Conservation (phyloP, 2,888 invertebrate species). For the Bhutanitis thaidina region DNA sequence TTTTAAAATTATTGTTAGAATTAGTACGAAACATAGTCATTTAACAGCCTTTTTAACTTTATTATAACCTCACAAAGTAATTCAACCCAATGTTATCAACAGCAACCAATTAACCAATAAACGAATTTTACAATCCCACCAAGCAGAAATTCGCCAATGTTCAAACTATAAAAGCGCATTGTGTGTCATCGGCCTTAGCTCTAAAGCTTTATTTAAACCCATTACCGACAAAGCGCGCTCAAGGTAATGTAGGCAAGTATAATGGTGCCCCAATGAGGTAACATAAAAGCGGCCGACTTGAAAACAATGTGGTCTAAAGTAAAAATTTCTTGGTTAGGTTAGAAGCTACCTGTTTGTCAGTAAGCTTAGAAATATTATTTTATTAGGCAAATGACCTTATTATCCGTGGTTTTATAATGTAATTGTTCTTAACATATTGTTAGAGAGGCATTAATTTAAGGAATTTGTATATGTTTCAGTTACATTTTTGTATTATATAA, state of each 20-base stretch:
- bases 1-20: too few species aligned
- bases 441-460: too few species aligned
- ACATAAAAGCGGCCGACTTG: slow-evolving; percentile 28
- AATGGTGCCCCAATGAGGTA: not conserved
- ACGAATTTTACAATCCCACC: slow-evolving; percentile 7
- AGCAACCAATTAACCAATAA: slow-evolving; percentile 6
- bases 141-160: slow-evolving; percentile 10
- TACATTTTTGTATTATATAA: too few species aligned
- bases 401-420: slow-evolving; percentile 11
- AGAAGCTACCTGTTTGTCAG: slow-evolving; percentile 27
- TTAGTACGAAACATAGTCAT: too few species aligned
- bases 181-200: slow-evolving; percentile 7
- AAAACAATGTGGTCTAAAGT: slow-evolving; percentile 30
- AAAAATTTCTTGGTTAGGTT: slow-evolving; percentile 24
- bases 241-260: not conserved
- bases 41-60: too few species aligned
- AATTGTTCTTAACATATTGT: slow-evolving; percentile 1
- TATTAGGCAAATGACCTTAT: slow-evolving; percentile 17
- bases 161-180: slow-evolving; percentile 8
- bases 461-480: too few species aligned
- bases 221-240: slow-evolving; percentile 16
- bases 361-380: slow-evolving; percentile 9
- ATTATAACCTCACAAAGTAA: not conserved
- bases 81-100: not conserved
- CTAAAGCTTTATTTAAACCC: slow-evolving; percentile 6